phyloP scores from a whole-genome alignment of 2,888 invertebrate genomes.

The Stenodema calcarata region DNA sequence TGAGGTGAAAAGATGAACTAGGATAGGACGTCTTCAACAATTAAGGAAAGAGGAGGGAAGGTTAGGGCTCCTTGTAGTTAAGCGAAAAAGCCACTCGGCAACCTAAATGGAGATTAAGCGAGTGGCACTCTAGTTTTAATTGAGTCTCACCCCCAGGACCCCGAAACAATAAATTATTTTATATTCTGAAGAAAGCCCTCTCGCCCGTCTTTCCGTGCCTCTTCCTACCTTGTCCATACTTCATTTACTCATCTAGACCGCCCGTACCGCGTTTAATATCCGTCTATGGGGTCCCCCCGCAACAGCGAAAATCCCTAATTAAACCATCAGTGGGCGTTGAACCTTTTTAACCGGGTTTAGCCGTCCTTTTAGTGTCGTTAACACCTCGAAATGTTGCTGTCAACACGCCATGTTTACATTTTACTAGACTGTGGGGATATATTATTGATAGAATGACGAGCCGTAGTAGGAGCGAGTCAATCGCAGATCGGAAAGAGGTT shows the following conservation, averaged over 20 bases:
- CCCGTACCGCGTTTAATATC: not conserved
- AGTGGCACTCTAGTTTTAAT: constrained; percentile 17
- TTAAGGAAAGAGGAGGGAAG: not conserved
- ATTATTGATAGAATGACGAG: too few relatives aligned
- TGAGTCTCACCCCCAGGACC: constrained; percentile 5
- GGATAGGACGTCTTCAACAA: not conserved
- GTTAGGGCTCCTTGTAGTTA: not conserved
- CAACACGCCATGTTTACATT: not conserved
- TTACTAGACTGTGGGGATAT: too few relatives aligned
- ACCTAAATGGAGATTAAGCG: constrained; percentile 35
- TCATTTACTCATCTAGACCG: not conserved
- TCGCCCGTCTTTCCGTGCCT: not conserved
- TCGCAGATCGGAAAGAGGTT: too few relatives aligned
- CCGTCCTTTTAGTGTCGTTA: not conserved
- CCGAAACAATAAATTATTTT: constrained; percentile 22
- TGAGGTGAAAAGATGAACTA: not conserved
- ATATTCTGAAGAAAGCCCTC: not conserved
- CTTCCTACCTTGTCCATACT: not conserved
- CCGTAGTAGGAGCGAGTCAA: too few relatives aligned
- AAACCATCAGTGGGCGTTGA: not conserved
- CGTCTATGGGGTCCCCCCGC: not conserved
- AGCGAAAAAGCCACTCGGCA: constrained; percentile 25
- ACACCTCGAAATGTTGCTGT: not conserved
- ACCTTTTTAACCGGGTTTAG: not conserved
- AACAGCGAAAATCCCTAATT: not conserved